Evolutionary conservation across 2,888 invertebrate species (phyloP).

Genomic region (Neocrepidodera transversa): DNA sequence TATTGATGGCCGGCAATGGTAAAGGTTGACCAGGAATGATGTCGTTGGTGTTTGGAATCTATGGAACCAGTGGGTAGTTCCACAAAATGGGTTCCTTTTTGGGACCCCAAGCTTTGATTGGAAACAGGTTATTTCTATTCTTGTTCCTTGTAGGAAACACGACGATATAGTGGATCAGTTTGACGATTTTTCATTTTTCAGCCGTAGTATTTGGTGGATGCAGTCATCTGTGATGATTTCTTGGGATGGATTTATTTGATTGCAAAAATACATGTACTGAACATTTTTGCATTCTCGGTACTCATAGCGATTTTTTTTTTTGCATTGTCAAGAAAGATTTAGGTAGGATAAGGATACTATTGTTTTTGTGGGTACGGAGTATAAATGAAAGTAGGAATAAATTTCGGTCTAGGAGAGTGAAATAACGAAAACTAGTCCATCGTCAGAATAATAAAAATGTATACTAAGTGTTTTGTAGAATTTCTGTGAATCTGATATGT

Average conservation of each 20-base stretch:
- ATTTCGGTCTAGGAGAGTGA: neutral
- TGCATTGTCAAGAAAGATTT: neutral
- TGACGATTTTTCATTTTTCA: neutral
- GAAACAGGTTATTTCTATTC: neutral
- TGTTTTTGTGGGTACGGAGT: neutral
- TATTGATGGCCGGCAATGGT: too few species aligned
- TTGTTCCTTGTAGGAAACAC: neutral
- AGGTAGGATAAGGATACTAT: neutral
- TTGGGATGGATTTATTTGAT: neutral
- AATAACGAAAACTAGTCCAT: neutral
- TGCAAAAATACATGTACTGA: neutral
- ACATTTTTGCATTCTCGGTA: neutral
- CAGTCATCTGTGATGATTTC: neutral
- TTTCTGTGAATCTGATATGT: too few species aligned
- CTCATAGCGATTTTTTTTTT: neutral
- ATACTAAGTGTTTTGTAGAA: neutral
- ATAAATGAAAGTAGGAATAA: neutral
- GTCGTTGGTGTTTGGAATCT: neutral
- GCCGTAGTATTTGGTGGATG: neutral
- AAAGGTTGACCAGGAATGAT: neutral
- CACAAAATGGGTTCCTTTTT: neutral
- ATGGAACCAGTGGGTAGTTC: neutral
- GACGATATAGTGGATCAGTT: too few species aligned
- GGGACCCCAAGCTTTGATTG: neutral
- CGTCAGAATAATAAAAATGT: neutral